phyloP scores from a whole-genome alignment of 2,888 invertebrate species.

The Metallyticus violacea region DNA sequence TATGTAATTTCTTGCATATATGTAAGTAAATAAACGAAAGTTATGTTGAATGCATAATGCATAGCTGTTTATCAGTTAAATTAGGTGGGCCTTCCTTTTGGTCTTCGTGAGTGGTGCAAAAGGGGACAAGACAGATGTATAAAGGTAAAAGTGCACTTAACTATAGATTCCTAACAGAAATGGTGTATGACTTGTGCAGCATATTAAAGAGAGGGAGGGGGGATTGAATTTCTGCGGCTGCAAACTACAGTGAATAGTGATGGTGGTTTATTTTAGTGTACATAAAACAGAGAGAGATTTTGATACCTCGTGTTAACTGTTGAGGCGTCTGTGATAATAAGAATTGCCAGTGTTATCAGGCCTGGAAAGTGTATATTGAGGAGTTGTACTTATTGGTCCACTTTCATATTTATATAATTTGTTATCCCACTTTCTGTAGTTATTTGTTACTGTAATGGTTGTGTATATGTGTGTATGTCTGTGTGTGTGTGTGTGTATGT shows the following conservation, averaged over 20 bases:
- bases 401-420: slow-evolving; percentile 3
- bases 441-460: neutral
- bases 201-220: neutral
- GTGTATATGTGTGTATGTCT: too few species aligned
- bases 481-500: too few species aligned
- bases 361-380: neutral
- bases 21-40: too few species aligned
- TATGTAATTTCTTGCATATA: too few species aligned
- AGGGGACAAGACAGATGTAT: neutral
- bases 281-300: neutral
- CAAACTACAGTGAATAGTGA: neutral
- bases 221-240: too few species aligned
- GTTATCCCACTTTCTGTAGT: neutral
- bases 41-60: too few species aligned
- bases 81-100: too few species aligned
- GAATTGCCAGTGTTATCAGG: neutral
- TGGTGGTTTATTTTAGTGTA: neutral
- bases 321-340: slow-evolving; percentile 3
- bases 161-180: slow-evolving; percentile 10
- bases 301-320: neutral
- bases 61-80: too few species aligned
- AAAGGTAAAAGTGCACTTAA: slow-evolving; percentile 24
- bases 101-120: neutral
- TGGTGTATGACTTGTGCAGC: neutral
- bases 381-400: neutral